Evolutionary conservation across 2,888 invertebrate species (phyloP).

Genomic region (Oligia latruncula): DNA sequence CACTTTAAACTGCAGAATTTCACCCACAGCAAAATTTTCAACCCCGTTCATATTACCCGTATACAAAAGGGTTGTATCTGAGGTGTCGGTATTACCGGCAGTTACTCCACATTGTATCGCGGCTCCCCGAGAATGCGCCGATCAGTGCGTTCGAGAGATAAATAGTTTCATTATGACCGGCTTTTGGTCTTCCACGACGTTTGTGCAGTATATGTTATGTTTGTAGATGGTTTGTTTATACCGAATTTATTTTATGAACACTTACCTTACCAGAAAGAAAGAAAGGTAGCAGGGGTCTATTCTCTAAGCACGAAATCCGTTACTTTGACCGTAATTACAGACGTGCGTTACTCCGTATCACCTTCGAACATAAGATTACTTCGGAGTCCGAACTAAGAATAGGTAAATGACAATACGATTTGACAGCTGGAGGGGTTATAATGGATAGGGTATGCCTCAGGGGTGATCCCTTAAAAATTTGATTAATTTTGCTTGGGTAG

Average conservation of each 20-base stretch:
- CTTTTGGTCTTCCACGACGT: constrained; percentile 81
- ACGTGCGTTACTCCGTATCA: too few relatives aligned
- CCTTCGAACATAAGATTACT: too few relatives aligned
- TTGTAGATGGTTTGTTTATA: constrained; percentile 49
- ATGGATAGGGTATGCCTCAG: too few relatives aligned
- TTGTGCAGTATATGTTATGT: constrained; percentile 69
- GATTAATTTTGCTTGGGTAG: too few relatives aligned
- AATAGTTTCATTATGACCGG: constrained; percentile 87
- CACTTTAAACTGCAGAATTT: neutral
- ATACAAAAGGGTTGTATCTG: constrained; percentile 54
- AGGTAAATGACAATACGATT: too few relatives aligned
- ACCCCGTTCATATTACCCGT: constrained; percentile 14
- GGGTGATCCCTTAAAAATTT: too few relatives aligned
- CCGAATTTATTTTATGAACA: neutral
- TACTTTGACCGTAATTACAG: too few relatives aligned
- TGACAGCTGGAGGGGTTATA: too few relatives aligned
- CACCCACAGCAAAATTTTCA: neutral
- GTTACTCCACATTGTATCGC: constrained; percentile 72
- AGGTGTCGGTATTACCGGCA: constrained; percentile 62
- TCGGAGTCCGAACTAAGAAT: too few relatives aligned
- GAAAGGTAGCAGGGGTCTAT: too few relatives aligned
- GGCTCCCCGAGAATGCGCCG: constrained; percentile 71
- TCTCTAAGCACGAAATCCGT: too few relatives aligned
- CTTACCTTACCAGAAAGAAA: neutral
- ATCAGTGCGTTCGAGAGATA: constrained; percentile 83